These are phyloP conservation scores for Ictalurus furcatus DNA, from an alignment of 2,113 vertebrate genomes.

Conservation along the genomic window DNA sequence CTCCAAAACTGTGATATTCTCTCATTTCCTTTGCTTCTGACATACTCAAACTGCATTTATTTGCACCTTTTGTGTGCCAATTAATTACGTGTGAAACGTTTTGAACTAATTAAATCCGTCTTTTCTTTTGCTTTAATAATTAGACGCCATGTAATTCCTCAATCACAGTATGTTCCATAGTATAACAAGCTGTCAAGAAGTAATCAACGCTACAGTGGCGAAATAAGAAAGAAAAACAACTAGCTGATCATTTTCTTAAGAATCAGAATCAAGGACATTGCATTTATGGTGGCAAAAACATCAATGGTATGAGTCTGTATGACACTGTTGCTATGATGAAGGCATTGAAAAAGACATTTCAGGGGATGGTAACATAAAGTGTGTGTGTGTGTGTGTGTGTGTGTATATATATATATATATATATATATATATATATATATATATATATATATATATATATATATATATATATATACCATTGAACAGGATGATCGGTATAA, in stretches of 20 bases:
- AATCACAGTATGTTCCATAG: background rate
- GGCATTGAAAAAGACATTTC: background rate
- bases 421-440: too few species aligned
- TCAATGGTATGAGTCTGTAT: background rate
- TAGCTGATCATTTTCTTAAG: background rate
- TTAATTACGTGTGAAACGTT: slow-evolving; percentile 66
- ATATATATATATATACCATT: too few species aligned
- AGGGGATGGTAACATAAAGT: background rate
- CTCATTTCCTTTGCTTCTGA: background rate
- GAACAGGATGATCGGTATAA: too few species aligned
- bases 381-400: too few species aligned
- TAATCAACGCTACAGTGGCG: background rate
- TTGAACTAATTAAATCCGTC: slow-evolving; percentile 62
- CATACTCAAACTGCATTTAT: slow-evolving; percentile 51
- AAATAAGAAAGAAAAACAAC: background rate
- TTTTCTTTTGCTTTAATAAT: slow-evolving; percentile 43
- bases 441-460: too few species aligned
- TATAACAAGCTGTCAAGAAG: background rate
- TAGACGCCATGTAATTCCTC: background rate
- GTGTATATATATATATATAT: too few species aligned
- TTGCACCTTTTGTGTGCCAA: slow-evolving; percentile 60
- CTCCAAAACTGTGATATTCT: background rate
- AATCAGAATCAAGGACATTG: background rate
- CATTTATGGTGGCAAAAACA: background rate
- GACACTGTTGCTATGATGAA: slow-evolving; percentile 5